Conservation (phyloP, 2,888 invertebrate species). For the Mesorhabditis belari region DNA sequence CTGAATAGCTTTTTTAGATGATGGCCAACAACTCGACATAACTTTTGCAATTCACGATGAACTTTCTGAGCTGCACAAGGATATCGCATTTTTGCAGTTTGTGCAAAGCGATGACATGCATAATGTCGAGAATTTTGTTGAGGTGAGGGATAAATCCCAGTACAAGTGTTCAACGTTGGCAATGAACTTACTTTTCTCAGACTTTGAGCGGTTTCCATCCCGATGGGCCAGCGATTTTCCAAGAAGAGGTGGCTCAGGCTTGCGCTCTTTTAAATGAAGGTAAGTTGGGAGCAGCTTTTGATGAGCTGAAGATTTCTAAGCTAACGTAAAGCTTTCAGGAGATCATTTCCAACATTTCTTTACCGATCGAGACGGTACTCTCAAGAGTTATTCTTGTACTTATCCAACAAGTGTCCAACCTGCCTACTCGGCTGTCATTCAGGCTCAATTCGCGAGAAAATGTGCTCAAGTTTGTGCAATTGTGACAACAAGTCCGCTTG, state of each 20-base stretch:
- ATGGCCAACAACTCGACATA: constrained; percentile 12
- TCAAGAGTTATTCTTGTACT: constrained; percentile 35
- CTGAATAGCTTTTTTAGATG: no score
- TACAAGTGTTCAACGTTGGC: no score
- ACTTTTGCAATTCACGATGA: constrained; percentile 39
- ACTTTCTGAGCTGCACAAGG: constrained; percentile 34
- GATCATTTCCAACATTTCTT: constrained; percentile 44
- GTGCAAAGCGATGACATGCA: constrained; percentile 38
- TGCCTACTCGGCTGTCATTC: constrained; percentile 41
- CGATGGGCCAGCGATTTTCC: constrained; percentile 22
- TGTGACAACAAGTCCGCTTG: constrained; percentile 40
- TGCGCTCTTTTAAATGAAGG: constrained; percentile 8
- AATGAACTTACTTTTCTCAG: constrained; percentile 12
- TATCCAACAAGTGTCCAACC: constrained; percentile 45
- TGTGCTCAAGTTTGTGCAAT: constrained; percentile 47
- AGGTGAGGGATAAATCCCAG: constrained; percentile 16
- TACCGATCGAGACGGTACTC: constrained; percentile 41
- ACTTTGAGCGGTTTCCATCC: constrained; percentile 35
- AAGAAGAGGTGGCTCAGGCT: constrained; percentile 26
- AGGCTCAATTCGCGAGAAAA: constrained; percentile 44
- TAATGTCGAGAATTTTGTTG: constrained; percentile 44
- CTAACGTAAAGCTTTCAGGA: constrained; percentile 8
- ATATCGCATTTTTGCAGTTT: constrained; percentile 40
- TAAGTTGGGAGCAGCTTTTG: no score
- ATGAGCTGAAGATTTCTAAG: background rate